phyloP scores from a whole-genome alignment of 2,888 invertebrate species.

The Cantharis lateralis region DNA sequence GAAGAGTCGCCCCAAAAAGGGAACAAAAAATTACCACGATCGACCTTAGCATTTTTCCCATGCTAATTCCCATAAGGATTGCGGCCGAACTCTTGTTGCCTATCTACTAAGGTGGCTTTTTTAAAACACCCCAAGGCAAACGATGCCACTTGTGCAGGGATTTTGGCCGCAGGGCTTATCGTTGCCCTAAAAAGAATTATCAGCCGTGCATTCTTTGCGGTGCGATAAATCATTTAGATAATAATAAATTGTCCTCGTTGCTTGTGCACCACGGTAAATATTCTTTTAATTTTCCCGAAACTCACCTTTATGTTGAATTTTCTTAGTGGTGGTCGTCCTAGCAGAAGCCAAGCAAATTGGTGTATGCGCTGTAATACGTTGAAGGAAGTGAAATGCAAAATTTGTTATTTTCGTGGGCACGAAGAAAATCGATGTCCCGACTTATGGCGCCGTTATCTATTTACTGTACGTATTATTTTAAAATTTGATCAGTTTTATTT shows the following conservation, averaged over 20 bases:
- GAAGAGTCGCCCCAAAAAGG: too few relatives aligned
- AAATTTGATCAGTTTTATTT: too few relatives aligned
- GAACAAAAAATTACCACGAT: too few relatives aligned
- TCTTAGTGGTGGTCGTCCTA: conserved; percentile 71
- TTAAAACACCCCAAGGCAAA: conserved; percentile 30
- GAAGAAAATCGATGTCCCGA: conserved; percentile 68
- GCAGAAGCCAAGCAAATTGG: conserved; percentile 61
- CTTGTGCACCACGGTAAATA: conserved; percentile 70
- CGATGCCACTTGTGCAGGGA: conserved; percentile 70
- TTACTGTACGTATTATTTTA: conserved; percentile 61
- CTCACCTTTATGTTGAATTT: not conserved
- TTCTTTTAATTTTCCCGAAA: not conserved
- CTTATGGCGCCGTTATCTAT: conserved; percentile 75
- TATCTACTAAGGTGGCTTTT: conserved; percentile 25
- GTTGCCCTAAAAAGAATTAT: conserved; percentile 61
- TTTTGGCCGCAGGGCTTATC: conserved; percentile 65
- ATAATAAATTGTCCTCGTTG: conserved; percentile 71
- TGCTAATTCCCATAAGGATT: too few relatives aligned
- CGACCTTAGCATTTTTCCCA: too few relatives aligned
- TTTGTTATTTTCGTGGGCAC: conserved; percentile 70
- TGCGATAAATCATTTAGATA: conserved; percentile 65
- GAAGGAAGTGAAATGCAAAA: conserved; percentile 58
- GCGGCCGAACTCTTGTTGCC: too few relatives aligned
- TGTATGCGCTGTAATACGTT: conserved; percentile 66
- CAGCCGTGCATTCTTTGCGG: conserved; percentile 70